Evolutionary conservation across 2,797 vertebrate species (phyloP).

Genomic region (Crenichthys baileyi): DNA sequence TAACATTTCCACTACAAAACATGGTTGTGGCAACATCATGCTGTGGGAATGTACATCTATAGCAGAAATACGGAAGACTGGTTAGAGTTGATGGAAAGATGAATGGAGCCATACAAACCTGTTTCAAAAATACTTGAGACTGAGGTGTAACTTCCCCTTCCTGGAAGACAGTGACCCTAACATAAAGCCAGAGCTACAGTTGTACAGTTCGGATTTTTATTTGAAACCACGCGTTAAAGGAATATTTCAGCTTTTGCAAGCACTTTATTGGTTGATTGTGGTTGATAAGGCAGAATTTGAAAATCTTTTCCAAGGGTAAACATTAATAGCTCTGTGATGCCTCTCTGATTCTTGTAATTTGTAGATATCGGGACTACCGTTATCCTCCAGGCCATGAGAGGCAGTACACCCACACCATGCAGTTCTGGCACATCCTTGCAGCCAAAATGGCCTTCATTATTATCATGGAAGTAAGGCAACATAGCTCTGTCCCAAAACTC

Average conservation of each 20-base stretch:
- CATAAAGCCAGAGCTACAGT: neutral
- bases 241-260: neutral
- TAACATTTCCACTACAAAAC: too few species aligned
- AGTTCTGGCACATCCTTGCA: slow-evolving; percentile 86
- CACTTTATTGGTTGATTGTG: neutral
- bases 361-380: slow-evolving; percentile 84
- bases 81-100: too few species aligned
- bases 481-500: neutral
- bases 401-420: slow-evolving; percentile 79
- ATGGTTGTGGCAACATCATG: neutral
- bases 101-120: too few species aligned
- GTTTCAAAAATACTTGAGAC: neutral
- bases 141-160: neutral
- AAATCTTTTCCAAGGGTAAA: neutral
- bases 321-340: neutral
- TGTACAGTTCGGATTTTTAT: neutral
- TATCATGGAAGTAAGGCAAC: slow-evolving; percentile 80
- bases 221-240: neutral
- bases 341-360: slow-evolving; percentile 8
- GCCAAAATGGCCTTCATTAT: slow-evolving; percentile 87
- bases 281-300: neutral
- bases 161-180: neutral
- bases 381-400: slow-evolving; percentile 79
- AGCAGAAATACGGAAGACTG: too few species aligned
- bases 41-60: neutral